Conservation (phyloP, 2,113 vertebrate species). For the Kryptolebias marmoratus region DNA sequence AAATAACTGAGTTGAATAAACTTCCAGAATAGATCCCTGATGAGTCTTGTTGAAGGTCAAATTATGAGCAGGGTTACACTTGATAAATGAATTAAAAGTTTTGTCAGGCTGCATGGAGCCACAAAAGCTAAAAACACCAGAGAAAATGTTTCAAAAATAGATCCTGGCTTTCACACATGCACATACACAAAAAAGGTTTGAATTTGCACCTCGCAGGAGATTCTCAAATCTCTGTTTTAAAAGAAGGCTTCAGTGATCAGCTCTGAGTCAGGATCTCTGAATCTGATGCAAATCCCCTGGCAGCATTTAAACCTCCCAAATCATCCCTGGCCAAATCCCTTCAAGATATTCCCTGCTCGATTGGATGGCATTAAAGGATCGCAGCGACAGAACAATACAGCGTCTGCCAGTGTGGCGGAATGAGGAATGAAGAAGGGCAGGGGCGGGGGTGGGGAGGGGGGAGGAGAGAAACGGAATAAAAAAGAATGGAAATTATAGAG, state of each 20-base stretch:
- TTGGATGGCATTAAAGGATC: conserved; percentile 84
- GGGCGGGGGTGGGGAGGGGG: conserved; percentile 13
- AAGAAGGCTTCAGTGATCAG: conserved; percentile 67
- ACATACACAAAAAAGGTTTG: conserved; percentile 29
- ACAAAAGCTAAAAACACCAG: neutral
- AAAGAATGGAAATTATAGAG: conserved; percentile 17
- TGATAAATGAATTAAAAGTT: neutral
- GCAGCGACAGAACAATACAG: conserved; percentile 79
- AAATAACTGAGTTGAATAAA: neutral
- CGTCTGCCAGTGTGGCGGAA: conserved; percentile 65
- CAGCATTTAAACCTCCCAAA: conserved; percentile 82
- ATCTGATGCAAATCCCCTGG: conserved; percentile 82
- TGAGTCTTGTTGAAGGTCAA: neutral
- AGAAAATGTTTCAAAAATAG: conserved; percentile 7
- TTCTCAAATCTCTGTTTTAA: conserved; percentile 47
- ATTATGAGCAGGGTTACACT: neutral
- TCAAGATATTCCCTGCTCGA: conserved; percentile 83
- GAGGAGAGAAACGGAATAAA: conserved; percentile 16
- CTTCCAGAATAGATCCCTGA: neutral
- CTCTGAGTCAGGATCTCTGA: conserved; percentile 76
- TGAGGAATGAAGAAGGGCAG: conserved; percentile 43
- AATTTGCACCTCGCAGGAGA: conserved; percentile 23
- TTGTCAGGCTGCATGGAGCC: neutral
- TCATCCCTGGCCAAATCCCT: conserved; percentile 83
- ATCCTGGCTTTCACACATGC: neutral